Evolutionary conservation across 2,888 invertebrate species (phyloP).

Genomic region (Mimas tiliae): DNA sequence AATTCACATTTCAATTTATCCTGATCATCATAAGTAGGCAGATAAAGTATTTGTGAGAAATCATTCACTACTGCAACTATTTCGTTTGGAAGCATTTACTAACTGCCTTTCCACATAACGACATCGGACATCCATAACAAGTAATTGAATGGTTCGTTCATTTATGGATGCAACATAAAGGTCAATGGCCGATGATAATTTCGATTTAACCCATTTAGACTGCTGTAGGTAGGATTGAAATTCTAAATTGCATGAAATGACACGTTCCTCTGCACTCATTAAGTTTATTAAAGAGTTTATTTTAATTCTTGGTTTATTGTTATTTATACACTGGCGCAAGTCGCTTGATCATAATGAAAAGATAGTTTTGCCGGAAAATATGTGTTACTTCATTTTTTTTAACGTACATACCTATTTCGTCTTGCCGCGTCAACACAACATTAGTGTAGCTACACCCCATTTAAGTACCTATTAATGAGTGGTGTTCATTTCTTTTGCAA

Average conservation of each 20-base stretch:
- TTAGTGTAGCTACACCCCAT: neutral
- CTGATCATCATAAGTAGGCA: neutral
- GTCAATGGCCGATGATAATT: slow-evolving; percentile 52
- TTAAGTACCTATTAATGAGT: neutral
- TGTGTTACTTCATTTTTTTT: neutral
- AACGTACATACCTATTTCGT: neutral
- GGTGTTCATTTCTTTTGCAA: slow-evolving; percentile 8
- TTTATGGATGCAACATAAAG: slow-evolving; percentile 36
- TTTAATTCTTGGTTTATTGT: neutral
- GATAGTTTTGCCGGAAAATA: neutral
- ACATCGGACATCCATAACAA: neutral
- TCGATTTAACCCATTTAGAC: slow-evolving; percentile 48
- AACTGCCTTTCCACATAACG: neutral
- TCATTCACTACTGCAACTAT: neutral
- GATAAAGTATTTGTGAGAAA: neutral
- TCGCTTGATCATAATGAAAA: too few relatives aligned
- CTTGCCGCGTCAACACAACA: neutral
- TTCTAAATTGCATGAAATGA: slow-evolving; percentile 5
- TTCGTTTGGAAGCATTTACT: neutral
- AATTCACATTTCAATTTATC: neutral
- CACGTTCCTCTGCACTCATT: neutral
- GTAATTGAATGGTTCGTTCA: slow-evolving; percentile 6
- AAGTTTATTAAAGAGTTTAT: neutral
- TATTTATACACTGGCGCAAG: too few relatives aligned
- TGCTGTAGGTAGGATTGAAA: slow-evolving; percentile 17